Evolutionary conservation across 2,888 invertebrate genomes (phyloP).

Genomic region (Incurvaria masculella): DNA sequence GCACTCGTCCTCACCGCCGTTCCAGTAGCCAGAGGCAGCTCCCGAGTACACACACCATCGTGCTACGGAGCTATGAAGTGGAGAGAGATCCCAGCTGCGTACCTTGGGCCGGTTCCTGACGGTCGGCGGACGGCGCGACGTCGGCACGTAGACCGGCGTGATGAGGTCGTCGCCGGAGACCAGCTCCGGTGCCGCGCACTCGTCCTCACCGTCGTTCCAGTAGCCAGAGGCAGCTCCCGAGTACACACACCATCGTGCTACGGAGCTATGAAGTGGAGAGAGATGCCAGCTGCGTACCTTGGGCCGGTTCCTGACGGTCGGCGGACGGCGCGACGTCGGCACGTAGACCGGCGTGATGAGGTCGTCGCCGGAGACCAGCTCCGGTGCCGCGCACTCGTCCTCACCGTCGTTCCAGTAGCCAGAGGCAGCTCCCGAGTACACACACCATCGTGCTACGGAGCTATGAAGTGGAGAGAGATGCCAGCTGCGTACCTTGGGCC

Average conservation of each 20-base stretch:
- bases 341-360: constrained; percentile 91
- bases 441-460: too few relatives aligned
- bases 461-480: too few relatives aligned
- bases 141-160: constrained; percentile 87
- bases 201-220: constrained; percentile 88
- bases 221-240: constrained; percentile 92
- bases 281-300: too few relatives aligned
- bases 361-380: constrained; percentile 84
- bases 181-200: constrained; percentile 81
- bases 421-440: constrained; percentile 89
- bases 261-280: too few relatives aligned
- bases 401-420: constrained; percentile 91
- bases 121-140: constrained; percentile 63
- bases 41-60: constrained; percentile 94
- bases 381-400: constrained; percentile 86
- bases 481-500: constrained; percentile 29
- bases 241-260: too few relatives aligned
- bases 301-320: constrained; percentile 29
- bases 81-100: too few relatives aligned
- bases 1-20: constrained; percentile 92
- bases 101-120: constrained; percentile 31
- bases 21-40: constrained; percentile 86
- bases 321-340: constrained; percentile 70
- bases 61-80: too few relatives aligned
- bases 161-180: constrained; percentile 90